phyloP scores from a whole-genome alignment of 2,797 vertebrate genomes.

The Amazona ochrocephala region DNA sequence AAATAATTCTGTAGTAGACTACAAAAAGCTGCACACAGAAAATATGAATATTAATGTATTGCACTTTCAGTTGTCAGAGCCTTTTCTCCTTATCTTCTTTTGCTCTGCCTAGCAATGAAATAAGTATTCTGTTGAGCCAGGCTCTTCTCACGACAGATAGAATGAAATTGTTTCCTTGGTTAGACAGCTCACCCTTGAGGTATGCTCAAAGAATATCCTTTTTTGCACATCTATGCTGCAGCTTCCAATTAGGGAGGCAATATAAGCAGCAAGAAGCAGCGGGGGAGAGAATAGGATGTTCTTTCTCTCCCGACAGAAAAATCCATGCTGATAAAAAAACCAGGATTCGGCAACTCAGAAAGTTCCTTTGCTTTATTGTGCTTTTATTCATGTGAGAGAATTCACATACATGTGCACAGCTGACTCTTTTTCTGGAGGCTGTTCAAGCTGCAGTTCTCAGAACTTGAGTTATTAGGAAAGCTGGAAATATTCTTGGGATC shows the following conservation, averaged over 20 bases:
- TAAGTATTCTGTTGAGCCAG: not conserved
- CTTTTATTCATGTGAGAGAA: not conserved
- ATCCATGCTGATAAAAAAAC: not conserved
- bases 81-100: not conserved
- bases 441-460: not conserved
- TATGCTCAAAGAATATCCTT: conserved; percentile 46
- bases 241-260: conserved; percentile 37
- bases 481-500: not conserved
- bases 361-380: not conserved
- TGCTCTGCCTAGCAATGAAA: not conserved
- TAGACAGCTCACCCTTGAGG: conserved; percentile 69
- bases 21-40: not conserved
- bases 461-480: not conserved
- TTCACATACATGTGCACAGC: not conserved
- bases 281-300: not conserved
- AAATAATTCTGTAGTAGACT: not conserved
- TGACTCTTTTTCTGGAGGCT: not conserved
- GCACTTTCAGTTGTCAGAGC: not conserved
- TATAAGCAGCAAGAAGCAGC: not conserved
- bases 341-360: not conserved
- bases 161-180: conserved; percentile 42
- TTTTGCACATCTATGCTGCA: conserved; percentile 20
- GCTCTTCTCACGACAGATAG: not conserved
- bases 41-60: not conserved
- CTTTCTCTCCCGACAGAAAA: conserved; percentile 17